Percentiles rank a stretch among this genome's conserved stretches.
These are phyloP conservation scores for Diplogasteroides magnus DNA, from an alignment of 1,140 invertebrate genomes.

Conservation along the genomic window DNA sequence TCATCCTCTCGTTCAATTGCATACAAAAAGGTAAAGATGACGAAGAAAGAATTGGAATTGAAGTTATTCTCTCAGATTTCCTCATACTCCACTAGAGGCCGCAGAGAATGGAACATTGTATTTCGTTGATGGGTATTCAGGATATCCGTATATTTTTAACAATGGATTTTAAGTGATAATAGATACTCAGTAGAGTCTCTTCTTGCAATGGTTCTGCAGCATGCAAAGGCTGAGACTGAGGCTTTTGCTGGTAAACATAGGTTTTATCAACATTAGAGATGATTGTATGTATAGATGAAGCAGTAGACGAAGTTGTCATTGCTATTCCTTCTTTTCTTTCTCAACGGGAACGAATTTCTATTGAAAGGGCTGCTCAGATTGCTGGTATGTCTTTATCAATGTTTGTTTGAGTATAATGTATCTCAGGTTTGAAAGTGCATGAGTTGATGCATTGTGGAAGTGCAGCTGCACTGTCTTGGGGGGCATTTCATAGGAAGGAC, in stretches of 20 bases:
- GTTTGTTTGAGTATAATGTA: no score
- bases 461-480: slow-evolving; percentile 90
- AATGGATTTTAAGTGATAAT: slow-evolving; percentile 33
- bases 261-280: background rate
- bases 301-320: slow-evolving; percentile 82
- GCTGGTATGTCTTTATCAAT: slow-evolving; percentile 77
- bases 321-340: slow-evolving; percentile 93
- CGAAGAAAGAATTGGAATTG: background rate
- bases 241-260: slow-evolving; percentile 41
- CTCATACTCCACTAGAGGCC: slow-evolving; percentile 11
- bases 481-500: slow-evolving; percentile 86
- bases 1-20: slow-evolving; percentile 55
- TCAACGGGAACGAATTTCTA: slow-evolving; percentile 80
- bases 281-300: slow-evolving; percentile 15
- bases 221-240: slow-evolving; percentile 45
- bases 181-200: slow-evolving; percentile 43
- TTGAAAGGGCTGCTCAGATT: slow-evolving; percentile 78
- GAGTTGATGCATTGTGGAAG: slow-evolving; percentile 59
- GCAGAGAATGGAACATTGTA: slow-evolving; percentile 67
- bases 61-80: slow-evolving; percentile 34
- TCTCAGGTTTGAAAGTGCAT: background rate
- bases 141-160: slow-evolving; percentile 5
- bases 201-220: slow-evolving; percentile 51
- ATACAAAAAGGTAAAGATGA: slow-evolving; percentile 3
- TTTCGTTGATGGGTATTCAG: slow-evolving; percentile 69